Evolutionary conservation across 2,888 invertebrate species (phyloP).

Genomic region (Melikaiella ostensackeni): DNA sequence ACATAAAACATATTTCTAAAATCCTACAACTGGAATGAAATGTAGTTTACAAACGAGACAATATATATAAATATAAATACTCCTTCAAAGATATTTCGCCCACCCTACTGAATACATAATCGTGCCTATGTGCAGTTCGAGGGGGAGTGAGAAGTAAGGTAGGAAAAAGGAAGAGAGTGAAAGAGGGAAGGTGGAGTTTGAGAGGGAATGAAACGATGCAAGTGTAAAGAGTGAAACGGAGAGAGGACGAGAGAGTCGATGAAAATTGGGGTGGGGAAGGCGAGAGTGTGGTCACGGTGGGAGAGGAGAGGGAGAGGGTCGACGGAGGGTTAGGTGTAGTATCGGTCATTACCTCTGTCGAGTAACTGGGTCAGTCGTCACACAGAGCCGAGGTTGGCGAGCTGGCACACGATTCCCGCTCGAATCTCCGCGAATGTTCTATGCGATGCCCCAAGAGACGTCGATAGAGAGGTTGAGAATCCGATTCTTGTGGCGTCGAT

Average conservation of each 20-base stretch:
- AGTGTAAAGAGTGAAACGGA: slow-evolving; percentile 42
- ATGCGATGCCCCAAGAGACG: slow-evolving; percentile 38
- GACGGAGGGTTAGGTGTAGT: slow-evolving; percentile 74
- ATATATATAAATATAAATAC: not conserved
- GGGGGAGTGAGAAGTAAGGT: slow-evolving; percentile 20
- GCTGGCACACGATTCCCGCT: slow-evolving; percentile 58
- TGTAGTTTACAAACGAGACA: not conserved
- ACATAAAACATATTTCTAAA: not conserved
- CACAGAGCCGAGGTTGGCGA: slow-evolving; percentile 73
- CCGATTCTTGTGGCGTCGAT: slow-evolving; percentile 33
- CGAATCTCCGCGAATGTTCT: slow-evolving; percentile 46
- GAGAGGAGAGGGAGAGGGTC: slow-evolving; percentile 49
- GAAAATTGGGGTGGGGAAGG: slow-evolving; percentile 41
- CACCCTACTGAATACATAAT: slow-evolving; percentile 24
- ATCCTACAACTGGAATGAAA: not conserved
- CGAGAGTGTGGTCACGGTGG: slow-evolving; percentile 47
- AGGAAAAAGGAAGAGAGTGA: slow-evolving; percentile 30
- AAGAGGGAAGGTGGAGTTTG: slow-evolving; percentile 18
- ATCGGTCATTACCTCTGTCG: slow-evolving; percentile 77
- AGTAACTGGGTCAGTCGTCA: slow-evolving; percentile 77
- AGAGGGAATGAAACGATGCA: slow-evolving; percentile 14
- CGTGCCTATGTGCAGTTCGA: slow-evolving; percentile 9
- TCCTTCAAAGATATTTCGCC: slow-evolving; percentile 9
- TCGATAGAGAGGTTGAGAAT: slow-evolving; percentile 11
- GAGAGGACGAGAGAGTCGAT: slow-evolving; percentile 34